Conservation (phyloP, 2,113 vertebrate genomes). For the Bos javanicus region DNA sequence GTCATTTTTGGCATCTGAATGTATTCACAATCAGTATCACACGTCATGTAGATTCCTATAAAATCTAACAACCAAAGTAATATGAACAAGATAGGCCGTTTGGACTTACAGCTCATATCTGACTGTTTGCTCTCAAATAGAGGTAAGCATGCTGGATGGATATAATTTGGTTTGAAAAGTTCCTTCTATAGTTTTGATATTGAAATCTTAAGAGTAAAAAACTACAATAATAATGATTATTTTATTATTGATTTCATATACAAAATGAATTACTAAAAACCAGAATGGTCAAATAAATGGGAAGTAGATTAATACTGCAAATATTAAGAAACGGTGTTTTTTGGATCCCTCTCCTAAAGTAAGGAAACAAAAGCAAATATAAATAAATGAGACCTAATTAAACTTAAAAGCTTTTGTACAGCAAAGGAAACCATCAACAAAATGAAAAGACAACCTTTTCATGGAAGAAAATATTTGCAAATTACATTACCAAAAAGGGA, state of each 20-base stretch:
- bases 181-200: neutral
- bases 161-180: neutral
- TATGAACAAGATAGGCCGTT: neutral
- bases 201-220: constrained; percentile 38
- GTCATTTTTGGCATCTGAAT: neutral
- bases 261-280: constrained; percentile 25
- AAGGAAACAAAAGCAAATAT: neutral
- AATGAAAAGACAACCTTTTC: neutral
- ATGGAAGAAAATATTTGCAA: neutral
- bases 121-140: neutral
- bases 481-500: neutral
- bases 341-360: neutral
- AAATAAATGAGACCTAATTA: neutral
- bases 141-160: neutral
- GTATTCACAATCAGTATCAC: neutral
- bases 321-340: neutral
- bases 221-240: neutral
- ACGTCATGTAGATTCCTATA: neutral
- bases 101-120: neutral
- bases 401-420: neutral
- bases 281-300: neutral
- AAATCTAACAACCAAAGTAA: neutral
- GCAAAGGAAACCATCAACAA: neutral
- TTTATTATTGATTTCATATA: neutral
- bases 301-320: neutral